Percentiles rank a stretch among this genome's conserved stretches.
phyloP scores from a whole-genome alignment of 2,797 vertebrate genomes.

The Sandelia bainsii region DNA sequence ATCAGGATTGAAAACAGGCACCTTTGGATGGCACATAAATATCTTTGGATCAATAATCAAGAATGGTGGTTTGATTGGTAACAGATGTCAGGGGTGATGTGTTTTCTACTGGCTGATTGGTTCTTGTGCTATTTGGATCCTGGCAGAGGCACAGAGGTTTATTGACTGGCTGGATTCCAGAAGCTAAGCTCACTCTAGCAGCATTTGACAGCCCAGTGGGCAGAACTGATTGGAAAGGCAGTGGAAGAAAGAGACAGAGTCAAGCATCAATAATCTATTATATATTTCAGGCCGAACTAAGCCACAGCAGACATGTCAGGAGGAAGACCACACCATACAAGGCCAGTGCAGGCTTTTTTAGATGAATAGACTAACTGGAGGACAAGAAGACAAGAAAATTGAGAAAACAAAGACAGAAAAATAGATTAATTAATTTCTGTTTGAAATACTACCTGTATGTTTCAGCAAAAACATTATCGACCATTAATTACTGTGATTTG shows the following conservation, averaged over 20 bases:
- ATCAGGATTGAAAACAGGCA: slow-evolving; percentile 29
- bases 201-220: slow-evolving; percentile 75
- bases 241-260: slow-evolving; percentile 64
- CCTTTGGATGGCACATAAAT: slow-evolving; percentile 27
- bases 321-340: slow-evolving; percentile 26
- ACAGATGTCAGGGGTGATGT: slow-evolving; percentile 65
- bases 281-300: slow-evolving; percentile 65
- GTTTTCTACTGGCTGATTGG: slow-evolving; percentile 63
- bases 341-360: slow-evolving; percentile 40
- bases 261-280: slow-evolving; percentile 67
- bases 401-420: slow-evolving; percentile 12
- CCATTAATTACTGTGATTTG: slow-evolving; percentile 55
- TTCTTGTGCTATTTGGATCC: slow-evolving; percentile 69
- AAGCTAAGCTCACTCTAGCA: slow-evolving; percentile 65
- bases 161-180: slow-evolving; percentile 75
- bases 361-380: slow-evolving; percentile 34
- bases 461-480: slow-evolving; percentile 27
- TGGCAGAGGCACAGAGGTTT: slow-evolving; percentile 70
- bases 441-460: slow-evolving; percentile 35
- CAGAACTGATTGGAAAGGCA: slow-evolving; percentile 78
- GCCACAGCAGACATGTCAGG: slow-evolving; percentile 53
- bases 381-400: neutral
- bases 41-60: slow-evolving; percentile 52
- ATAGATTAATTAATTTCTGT: slow-evolving; percentile 19
- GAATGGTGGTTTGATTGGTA: slow-evolving; percentile 52